Conservation (phyloP, 2,113 vertebrate genomes). For the Nicator chloris region DNA sequence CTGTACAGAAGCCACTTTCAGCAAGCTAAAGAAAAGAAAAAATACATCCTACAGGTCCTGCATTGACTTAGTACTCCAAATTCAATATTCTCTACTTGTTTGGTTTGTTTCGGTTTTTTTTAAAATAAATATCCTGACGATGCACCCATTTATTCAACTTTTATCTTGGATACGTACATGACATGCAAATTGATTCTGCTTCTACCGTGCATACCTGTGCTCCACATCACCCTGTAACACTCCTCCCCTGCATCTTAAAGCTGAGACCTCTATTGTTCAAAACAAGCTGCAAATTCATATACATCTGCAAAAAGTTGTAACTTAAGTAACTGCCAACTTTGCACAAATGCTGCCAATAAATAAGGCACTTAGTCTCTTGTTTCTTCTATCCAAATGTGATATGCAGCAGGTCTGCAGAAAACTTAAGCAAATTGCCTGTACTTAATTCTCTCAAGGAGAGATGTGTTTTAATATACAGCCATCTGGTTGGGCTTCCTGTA, state of each 20-base stretch:
- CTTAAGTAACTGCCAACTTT: slow-evolving; percentile 57
- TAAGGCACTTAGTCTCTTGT: slow-evolving; percentile 64
- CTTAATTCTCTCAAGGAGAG: slow-evolving; percentile 82
- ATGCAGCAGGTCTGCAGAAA: slow-evolving; percentile 71
- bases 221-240: neutral
- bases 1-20: slow-evolving; percentile 95
- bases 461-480: slow-evolving; percentile 84
- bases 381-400: slow-evolving; percentile 62
- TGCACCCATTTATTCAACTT: neutral
- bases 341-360: slow-evolving; percentile 67
- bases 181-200: neutral
- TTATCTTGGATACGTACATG: neutral
- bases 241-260: neutral
- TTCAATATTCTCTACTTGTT: neutral
- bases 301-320: slow-evolving; percentile 16
- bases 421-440: slow-evolving; percentile 70
- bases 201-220: neutral
- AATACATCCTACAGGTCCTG: neutral
- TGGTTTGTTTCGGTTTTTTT: neutral
- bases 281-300: neutral
- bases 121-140: neutral
- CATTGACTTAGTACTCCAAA: neutral
- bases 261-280: neutral
- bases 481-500: slow-evolving; percentile 83
- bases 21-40: slow-evolving; percentile 81